Evolutionary conservation across 2,888 invertebrate genomes (phyloP).

Genomic region (Epistrophe grossulariae): DNA sequence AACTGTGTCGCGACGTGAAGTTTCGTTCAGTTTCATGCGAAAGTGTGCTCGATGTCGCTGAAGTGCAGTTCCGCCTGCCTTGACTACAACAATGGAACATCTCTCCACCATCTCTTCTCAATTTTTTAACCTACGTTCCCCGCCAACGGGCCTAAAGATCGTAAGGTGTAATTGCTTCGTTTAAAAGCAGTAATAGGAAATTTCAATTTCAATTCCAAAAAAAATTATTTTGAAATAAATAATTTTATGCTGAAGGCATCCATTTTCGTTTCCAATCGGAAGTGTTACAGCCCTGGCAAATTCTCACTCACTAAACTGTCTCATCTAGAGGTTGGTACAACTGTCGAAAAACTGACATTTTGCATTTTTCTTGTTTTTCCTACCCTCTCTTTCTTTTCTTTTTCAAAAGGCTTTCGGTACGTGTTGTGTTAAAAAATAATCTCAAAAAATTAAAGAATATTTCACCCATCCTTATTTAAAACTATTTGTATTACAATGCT

Average conservation of each 20-base stretch:
- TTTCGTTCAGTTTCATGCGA: no score
- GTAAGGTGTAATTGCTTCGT: no score
- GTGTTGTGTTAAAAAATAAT: slow-evolving; percentile 80
- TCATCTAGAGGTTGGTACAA: slow-evolving; percentile 13
- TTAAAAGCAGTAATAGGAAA: no score
- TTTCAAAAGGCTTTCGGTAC: slow-evolving; percentile 82
- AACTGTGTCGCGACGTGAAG: no score
- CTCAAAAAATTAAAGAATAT: slow-evolving; percentile 77
- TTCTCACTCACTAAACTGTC: not conserved
- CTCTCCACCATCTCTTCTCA: no score
- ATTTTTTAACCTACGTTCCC: no score
- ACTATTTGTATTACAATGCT: slow-evolving; percentile 64
- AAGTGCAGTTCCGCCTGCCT: no score
- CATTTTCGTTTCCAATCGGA: slow-evolving; percentile 16
- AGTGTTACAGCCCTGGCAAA: slow-evolving; percentile 37
- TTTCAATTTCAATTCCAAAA: no score
- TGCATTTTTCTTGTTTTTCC: slow-evolving; percentile 74
- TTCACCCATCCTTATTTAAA: slow-evolving; percentile 78
- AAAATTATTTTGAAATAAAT: no score
- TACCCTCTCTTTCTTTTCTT: slow-evolving; percentile 81
- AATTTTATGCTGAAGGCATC: not conserved
- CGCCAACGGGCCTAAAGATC: no score
- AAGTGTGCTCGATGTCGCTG: no score
- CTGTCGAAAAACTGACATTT: slow-evolving; percentile 60
- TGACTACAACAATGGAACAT: no score